These are phyloP conservation scores for Stomatorhinus walkeri DNA, from an alignment of 2,797 vertebrate species.

Conservation along the genomic window DNA sequence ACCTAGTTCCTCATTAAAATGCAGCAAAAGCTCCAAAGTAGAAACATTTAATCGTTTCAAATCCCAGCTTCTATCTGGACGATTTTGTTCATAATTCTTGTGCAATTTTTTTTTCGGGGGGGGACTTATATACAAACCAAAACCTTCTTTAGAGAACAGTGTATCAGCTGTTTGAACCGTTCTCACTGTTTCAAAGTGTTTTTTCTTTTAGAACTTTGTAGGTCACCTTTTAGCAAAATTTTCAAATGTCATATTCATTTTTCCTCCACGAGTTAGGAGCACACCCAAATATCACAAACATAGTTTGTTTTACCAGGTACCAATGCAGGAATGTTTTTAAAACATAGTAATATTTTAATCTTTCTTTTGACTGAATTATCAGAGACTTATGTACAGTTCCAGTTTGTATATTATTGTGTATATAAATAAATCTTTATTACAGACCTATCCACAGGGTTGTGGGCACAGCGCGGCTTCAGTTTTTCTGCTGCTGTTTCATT, in stretches of 20 bases:
- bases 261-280: constrained; percentile 28
- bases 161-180: neutral
- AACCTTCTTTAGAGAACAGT: neutral
- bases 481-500: neutral
- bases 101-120: constrained; percentile 36
- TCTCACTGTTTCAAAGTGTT: neutral
- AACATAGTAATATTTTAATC: constrained; percentile 44
- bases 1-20: constrained; percentile 14
- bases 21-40: neutral
- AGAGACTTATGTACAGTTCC: constrained; percentile 62
- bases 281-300: constrained; percentile 17
- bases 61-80: constrained; percentile 23
- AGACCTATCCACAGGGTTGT: neutral
- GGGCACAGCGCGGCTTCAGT: neutral
- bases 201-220: neutral
- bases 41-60: constrained; percentile 12
- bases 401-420: constrained; percentile 60
- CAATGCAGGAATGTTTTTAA: constrained; percentile 32
- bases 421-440: constrained; percentile 55
- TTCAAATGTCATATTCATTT: neutral
- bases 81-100: constrained; percentile 36
- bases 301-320: constrained; percentile 33
- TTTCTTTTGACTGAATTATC: constrained; percentile 53
- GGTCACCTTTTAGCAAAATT: constrained; percentile 24
- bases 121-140: neutral